Evolutionary conservation across 2,113 vertebrate genomes (phyloP), one percentile per base, ranked within the genome.

Genomic region (Daboia siamensis): DNA sequence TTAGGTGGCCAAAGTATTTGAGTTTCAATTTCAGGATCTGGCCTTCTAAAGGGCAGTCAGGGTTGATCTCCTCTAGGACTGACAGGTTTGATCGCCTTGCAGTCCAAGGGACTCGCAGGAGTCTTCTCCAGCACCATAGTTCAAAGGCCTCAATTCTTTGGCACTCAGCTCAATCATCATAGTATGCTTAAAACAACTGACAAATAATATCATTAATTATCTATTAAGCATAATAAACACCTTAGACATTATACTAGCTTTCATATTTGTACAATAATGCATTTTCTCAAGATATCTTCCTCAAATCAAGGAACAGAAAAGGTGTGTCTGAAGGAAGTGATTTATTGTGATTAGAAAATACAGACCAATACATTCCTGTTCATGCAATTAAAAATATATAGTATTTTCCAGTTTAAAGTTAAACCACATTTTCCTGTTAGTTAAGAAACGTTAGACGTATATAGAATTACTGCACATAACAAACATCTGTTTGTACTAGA

Each of bases 401-500:
- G 33, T 80, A 21, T 44, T 80, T 44, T 80, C 33, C 74, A 80
- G 74, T 52, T 69, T 51, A 88, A 93, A 90, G 1, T 93, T 94
- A 91, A 57, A 69, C 0, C 48, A 0, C 4, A 0, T 64, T 93
- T 94, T 94, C 85, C 61, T 56, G 46, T 23, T 1, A 17, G 86
- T 56, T 33, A 86, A 80, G 1, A 39, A 29, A 21, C 0, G 20
- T 48, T 74, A 89, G 51, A 90, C 57, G 33, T 61, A 85, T 39
- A 93, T 21, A 64, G 44, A 91, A 51, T 33, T n/a, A 89, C 59
- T n/a, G 90, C 1, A 69, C 46, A 33, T 39, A 80, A 59, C 1
- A 57, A 88, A 88, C 93, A 93, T 88, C 93, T 94, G 86, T 91
- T 69, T 94, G 91, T 59, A 64, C 11, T 87, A 46, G n/a, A 69